Conservation (phyloP, 2,888 invertebrate species). For the Aromia moschata region DNA sequence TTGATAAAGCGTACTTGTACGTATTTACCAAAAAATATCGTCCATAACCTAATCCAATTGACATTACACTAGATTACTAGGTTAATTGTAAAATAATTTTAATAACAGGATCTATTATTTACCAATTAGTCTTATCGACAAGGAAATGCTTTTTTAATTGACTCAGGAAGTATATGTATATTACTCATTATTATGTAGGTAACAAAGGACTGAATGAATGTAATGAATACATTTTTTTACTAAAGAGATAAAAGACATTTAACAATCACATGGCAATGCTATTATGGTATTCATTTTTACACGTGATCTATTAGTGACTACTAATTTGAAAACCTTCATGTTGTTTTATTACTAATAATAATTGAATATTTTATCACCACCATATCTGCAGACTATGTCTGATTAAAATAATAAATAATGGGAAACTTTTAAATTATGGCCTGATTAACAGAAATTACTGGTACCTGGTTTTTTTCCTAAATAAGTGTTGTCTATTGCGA, state of each 20-base stretch:
- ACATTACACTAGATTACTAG: not conserved
- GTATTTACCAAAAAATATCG: too few species aligned
- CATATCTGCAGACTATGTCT: not conserved
- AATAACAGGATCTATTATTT: too few species aligned
- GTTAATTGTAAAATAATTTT: not conserved
- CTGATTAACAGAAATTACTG: not conserved
- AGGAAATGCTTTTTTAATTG: too few species aligned
- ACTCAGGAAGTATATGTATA: too few species aligned
- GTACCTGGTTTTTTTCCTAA: not conserved
- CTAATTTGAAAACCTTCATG: not conserved
- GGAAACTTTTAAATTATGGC: not conserved
- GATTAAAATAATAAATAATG: not conserved
- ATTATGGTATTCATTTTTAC: not conserved
- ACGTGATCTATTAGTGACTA: not conserved
- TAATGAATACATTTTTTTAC: not conserved
- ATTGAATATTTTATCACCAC: not conserved
- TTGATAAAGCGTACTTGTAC: too few species aligned
- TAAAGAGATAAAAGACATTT: not conserved
- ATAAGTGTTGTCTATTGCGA: not conserved
- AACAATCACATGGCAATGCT: not conserved
- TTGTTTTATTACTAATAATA: too few species aligned
- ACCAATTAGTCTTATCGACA: too few species aligned
- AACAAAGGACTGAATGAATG: too few species aligned
- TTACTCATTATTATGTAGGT: too few species aligned
- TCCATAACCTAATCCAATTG: too few species aligned